Conservation (phyloP, 2,797 vertebrate species). For the Cyclopterus lumpus region DNA sequence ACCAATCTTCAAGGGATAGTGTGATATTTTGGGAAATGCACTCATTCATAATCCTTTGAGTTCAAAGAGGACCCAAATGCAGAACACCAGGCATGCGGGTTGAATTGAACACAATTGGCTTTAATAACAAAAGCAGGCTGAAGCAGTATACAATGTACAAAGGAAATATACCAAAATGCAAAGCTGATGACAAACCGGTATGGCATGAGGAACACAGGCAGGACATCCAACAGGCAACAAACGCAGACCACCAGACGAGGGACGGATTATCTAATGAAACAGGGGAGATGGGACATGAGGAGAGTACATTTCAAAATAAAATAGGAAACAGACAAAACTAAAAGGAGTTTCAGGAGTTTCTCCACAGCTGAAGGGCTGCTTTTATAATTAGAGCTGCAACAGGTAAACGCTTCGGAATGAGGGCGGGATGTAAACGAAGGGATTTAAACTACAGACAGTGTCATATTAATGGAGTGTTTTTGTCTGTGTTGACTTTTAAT, state of each 20-base stretch:
- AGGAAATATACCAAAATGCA: no score
- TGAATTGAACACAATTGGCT: background rate
- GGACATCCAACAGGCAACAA: background rate
- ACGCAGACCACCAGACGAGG: no score
- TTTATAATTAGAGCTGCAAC: constrained; percentile 5
- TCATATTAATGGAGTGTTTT: constrained; percentile 26
- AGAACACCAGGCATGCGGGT: no score
- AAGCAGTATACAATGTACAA: no score
- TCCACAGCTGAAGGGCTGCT: constrained; percentile 6
- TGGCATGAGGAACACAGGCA: background rate
- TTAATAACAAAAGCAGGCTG: background rate
- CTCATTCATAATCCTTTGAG: background rate
- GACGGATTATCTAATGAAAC: no score
- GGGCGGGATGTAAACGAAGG: constrained; percentile 2
- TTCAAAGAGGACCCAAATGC: no score
- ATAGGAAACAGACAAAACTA: no score
- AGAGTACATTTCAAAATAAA: no score
- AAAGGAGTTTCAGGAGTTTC: background rate
- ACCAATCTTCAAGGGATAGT: background rate
- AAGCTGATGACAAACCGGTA: no score
- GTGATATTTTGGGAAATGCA: background rate
- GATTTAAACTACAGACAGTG: constrained; percentile 24
- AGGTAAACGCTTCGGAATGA: constrained; percentile 17
- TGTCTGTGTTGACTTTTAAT: constrained; percentile 35
- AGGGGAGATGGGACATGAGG: background rate